phyloP scores from a whole-genome alignment of 2,888 invertebrate genomes.

The Ennomos erosarius region DNA sequence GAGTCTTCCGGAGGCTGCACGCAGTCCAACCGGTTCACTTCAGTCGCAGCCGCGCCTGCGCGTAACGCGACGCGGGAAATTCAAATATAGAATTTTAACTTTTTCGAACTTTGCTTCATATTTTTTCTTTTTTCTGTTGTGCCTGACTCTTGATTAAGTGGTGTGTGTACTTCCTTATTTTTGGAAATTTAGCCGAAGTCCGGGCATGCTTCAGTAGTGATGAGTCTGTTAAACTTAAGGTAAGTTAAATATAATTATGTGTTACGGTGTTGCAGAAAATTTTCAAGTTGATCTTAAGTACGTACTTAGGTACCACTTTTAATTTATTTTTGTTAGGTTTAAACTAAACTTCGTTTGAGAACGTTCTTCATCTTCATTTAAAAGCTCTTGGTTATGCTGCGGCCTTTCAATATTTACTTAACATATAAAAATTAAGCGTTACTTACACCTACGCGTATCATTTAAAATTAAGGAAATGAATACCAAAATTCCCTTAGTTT shows the following conservation, averaged over 20 bases:
- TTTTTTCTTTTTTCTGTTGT: conserved; percentile 45
- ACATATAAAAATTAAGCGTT: no score
- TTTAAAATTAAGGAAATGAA: no score
- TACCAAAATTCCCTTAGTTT: no score
- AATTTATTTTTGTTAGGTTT: background rate
- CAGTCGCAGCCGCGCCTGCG: conserved; percentile 64
- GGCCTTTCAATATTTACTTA: no score
- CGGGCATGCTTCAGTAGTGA: conserved; percentile 72
- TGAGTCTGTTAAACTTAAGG: conserved; percentile 75
- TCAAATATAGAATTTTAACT: conserved; percentile 57
- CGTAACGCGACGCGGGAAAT: conserved; percentile 64
- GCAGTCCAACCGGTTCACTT: conserved; percentile 53
- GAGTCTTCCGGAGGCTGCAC: conserved; percentile 61
- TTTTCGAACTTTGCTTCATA: conserved; percentile 32
- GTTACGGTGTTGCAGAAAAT: background rate
- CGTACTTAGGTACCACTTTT: no score
- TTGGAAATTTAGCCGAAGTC: conserved; percentile 37
- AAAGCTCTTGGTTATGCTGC: no score
- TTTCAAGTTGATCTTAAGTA: no score
- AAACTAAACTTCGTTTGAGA: background rate
- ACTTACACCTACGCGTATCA: no score
- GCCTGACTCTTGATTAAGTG: conserved; percentile 59
- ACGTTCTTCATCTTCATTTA: no score
- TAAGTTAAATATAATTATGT: conserved; percentile 42
- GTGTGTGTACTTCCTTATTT: conserved; percentile 55